Evolutionary conservation across 2,888 invertebrate species (phyloP), one percentile per base, ranked within the genome.

Genomic region (Sabatieria punctata): DNA sequence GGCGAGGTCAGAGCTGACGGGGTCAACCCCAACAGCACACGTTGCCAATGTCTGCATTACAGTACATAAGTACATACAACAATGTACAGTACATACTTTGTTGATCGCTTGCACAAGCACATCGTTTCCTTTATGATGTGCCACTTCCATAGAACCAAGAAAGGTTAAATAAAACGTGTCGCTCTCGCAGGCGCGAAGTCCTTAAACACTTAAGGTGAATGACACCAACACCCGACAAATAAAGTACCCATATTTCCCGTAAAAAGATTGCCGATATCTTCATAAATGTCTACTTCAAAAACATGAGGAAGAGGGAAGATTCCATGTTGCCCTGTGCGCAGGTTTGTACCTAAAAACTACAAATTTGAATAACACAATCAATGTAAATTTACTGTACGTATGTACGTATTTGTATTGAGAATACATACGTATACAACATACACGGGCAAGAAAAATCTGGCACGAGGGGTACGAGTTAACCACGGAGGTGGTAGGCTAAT

Each of bases 301-400:
- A 88, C 91, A 63, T 93, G 91, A 15, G 91, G 91, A 49, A 88
- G 84, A 2, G 95, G 95, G 64, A 97, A 95, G 53, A 93, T 86
- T 25, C 95, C 95, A 67, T 80, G 80, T 54, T 85, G 77, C 15
- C 86, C 88, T 2, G 89, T 86, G 58, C 91, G 75, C 55, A 97
- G 73, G 71, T 97, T 95, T 0, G 93, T 85, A 41, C 85, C 86
- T 85, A 65, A 40, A 54, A 54, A 13, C n/a, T n/a, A n/a, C n/a
- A n/a, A n/a, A n/a, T n/a, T n/a, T n/a, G n/a, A n/a, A n/a, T n/a
- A n/a, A n/a, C n/a, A n/a, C n/a, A n/a, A n/a, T n/a, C n/a, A n/a
- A n/a, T n/a, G n/a, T n/a, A n/a, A n/a, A n/a, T n/a, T n/a, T n/a
- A n/a, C n/a, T n/a, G n/a, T n/a, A n/a, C n/a, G n/a, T n/a, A n/a